phyloP scores from a whole-genome alignment of 2,797 vertebrate species.

The Graptemys geographica region DNA sequence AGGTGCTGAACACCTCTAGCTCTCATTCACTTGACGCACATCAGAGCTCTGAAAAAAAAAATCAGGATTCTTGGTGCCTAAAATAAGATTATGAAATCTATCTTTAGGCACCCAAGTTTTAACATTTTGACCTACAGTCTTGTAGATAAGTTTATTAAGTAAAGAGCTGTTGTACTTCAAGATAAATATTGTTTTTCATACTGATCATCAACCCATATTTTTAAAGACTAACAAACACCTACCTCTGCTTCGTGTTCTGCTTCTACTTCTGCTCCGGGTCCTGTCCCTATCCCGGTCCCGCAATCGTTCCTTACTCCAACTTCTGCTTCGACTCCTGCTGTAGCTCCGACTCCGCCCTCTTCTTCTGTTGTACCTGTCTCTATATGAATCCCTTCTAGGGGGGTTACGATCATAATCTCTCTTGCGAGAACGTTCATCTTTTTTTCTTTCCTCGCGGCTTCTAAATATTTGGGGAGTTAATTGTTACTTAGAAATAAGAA shows the following conservation, averaged over 20 bases:
- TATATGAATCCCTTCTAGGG: conserved; percentile 93
- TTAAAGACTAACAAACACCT: conserved; percentile 66
- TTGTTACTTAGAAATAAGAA: not conserved
- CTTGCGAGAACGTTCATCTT: conserved; percentile 95
- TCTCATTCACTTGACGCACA: not conserved
- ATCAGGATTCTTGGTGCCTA: not conserved
- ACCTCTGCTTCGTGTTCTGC: conserved; percentile 89
- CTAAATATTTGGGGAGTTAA: conserved; percentile 75
- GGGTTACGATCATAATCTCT: conserved; percentile 94
- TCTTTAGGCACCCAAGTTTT: not conserved
- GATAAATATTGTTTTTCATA: not conserved
- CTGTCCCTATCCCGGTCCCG: conserved; percentile 93
- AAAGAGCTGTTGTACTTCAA: not conserved
- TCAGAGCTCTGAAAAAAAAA: not conserved
- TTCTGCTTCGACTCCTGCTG: conserved; percentile 94
- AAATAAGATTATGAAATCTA: not conserved
- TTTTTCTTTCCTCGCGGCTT: conserved; percentile 95
- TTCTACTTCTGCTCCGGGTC: conserved; percentile 89
- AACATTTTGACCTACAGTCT: not conserved
- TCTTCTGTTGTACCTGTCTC: conserved; percentile 95
- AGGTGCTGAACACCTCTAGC: not conserved
- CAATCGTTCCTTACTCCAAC: conserved; percentile 94
- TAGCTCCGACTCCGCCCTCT: conserved; percentile 94
- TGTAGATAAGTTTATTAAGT: not conserved
- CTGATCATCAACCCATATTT: not conserved